These are phyloP conservation scores for Hippocampus kuda DNA, from an alignment of 2,797 vertebrate genomes.

Conservation along the genomic window DNA sequence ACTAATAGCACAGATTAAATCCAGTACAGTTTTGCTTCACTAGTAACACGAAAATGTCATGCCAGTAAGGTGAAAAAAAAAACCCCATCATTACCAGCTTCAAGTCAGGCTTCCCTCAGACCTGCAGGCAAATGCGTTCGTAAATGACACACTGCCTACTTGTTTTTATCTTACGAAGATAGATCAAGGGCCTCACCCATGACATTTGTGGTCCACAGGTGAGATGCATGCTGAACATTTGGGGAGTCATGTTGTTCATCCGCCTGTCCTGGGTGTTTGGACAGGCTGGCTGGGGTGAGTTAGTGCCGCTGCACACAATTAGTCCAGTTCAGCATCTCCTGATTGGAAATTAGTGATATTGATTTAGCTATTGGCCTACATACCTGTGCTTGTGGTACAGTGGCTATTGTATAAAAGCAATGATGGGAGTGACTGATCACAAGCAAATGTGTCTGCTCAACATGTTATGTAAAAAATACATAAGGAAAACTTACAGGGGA, in stretches of 20 bases:
- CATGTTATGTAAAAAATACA: neutral
- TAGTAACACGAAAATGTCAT: no score
- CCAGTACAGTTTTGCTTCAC: no score
- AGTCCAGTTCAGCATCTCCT: neutral
- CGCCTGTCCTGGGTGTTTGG: conserved; percentile 98
- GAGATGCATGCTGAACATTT: conserved; percentile 98
- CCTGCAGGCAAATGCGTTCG: neutral
- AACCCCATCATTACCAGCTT: no score
- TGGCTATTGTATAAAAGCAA: neutral
- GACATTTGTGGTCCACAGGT: conserved; percentile 66
- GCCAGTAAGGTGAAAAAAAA: no score
- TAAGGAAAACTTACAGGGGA: neutral
- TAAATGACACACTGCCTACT: neutral
- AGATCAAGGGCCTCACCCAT: conserved; percentile 5
- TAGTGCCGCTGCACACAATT: neutral
- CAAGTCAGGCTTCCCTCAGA: no score
- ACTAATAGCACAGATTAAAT: no score
- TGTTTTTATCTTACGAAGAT: neutral
- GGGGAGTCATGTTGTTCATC: conserved; percentile 99
- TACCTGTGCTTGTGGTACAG: neutral
- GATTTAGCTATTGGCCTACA: neutral
- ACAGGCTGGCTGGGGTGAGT: conserved; percentile 92
- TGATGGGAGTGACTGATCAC: neutral
- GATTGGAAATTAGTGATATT: neutral
- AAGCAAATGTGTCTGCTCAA: neutral